Base-by-base conservation (phyloP, 1,140 invertebrate species). In the Drosophila lacertosa region DNA sequence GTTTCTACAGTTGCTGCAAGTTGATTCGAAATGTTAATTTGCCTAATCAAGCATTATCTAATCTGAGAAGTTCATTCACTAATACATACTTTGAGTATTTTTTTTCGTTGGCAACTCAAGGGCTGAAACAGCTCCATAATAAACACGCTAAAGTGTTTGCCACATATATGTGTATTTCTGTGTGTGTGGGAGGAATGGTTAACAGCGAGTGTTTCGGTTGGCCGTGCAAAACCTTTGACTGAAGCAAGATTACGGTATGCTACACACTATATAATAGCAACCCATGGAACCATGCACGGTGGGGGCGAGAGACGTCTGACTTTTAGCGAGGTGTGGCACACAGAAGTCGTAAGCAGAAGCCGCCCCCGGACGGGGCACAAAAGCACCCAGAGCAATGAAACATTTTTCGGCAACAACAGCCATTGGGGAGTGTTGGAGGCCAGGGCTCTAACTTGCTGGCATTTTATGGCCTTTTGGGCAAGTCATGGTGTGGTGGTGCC, bases 391-490 rank as follows among this genome's bases (percentile, higher is more conserved):
- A 44, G 81, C 80, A 86, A 84, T 84, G 80, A 84, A 84, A 86
- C 77, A 84, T 84, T 84, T 84, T 84, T 84, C 76, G 80, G 80
- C 76, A 77, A 76, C 80, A 86, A 69, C 80, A 76, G 73, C 72
- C 60, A 68, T 50, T 69, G 15, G 40, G 20, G 32, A 26, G 45
- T 50, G 44, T 60, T 50, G 70, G 79, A 71, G 58, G 57, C 54
- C 66, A 45, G 57, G 60, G 81, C 77, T 51, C 81, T 84, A 86
- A 84, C 77, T 84, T 77, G 81, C 80, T 88, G 81, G 82, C 81
- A 84, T 86, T 84, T 86, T 84, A 86, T 77, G 81, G 77, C 62
- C 73, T 81, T 86, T 86, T 84, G 82, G 81, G 68, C 65, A 77
- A n/a, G 51, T 16, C 35, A 45, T 39, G 37, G 24, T 10, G 7